These are phyloP conservation scores for Harpagifer antarcticus DNA, from an alignment of 2,797 vertebrate species.

Conservation along the genomic window DNA sequence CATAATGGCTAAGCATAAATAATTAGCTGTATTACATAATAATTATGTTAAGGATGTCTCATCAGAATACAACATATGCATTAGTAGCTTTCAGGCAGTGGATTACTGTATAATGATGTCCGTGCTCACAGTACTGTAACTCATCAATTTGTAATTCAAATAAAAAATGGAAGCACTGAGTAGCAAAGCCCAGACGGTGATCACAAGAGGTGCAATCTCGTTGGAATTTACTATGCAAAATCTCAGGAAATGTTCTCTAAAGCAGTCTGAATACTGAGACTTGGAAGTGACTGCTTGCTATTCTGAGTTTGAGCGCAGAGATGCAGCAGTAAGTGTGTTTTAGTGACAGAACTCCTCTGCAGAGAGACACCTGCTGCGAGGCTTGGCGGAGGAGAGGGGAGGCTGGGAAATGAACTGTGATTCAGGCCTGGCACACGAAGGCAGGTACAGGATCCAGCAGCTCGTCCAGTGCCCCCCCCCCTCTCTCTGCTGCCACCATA, in stretches of 20 bases:
- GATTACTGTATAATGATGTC: neutral
- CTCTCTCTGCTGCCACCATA: slow-evolving; percentile 45
- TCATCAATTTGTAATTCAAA: slow-evolving; percentile 10
- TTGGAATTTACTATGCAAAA: neutral
- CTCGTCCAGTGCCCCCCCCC: slow-evolving; percentile 52
- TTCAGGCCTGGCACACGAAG: slow-evolving; percentile 70
- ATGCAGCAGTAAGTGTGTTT: slow-evolving; percentile 23
- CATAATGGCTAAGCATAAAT: neutral
- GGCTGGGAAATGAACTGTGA: slow-evolving; percentile 78
- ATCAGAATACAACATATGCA: neutral
- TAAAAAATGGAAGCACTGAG: neutral
- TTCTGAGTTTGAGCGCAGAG: slow-evolving; percentile 49
- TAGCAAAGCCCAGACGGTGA: neutral
- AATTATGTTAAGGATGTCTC: neutral
- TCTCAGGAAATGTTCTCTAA: slow-evolving; percentile 19
- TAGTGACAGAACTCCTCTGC: slow-evolving; percentile 57
- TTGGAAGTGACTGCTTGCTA: slow-evolving; percentile 38
- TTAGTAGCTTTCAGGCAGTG: neutral
- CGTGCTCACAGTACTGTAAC: neutral
- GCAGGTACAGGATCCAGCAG: slow-evolving; percentile 74
- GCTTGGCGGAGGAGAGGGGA: slow-evolving; percentile 75
- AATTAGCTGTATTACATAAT: neutral
- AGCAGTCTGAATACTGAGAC: slow-evolving; percentile 26
- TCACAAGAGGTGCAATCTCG: neutral
- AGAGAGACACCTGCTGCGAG: slow-evolving; percentile 79